Conservation (phyloP, 2,888 invertebrate genomes). For the Synergus itoensis region DNA sequence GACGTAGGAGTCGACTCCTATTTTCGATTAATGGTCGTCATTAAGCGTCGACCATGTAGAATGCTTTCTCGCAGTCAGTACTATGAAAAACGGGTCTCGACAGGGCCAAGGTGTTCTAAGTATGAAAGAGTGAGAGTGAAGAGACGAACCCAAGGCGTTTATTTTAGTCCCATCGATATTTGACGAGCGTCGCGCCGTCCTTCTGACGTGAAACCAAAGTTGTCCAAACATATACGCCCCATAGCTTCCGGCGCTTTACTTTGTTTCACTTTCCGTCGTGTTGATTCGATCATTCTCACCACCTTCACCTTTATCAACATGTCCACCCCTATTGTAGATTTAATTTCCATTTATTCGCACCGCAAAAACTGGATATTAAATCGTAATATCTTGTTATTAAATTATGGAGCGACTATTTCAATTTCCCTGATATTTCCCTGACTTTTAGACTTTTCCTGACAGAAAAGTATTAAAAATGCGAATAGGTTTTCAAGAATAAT, state of each 20-base stretch:
- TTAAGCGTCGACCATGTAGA: neutral
- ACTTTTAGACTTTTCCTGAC: no score
- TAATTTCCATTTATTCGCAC: neutral
- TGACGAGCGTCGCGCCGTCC: slow-evolving; percentile 51
- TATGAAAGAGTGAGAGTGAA: neutral
- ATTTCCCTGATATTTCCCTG: no score
- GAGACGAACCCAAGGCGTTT: slow-evolving; percentile 24
- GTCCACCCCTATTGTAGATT: neutral
- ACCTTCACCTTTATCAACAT: neutral
- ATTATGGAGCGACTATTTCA: neutral
- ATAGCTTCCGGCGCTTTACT: slow-evolving; percentile 36
- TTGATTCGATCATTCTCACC: neutral
- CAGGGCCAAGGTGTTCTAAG: slow-evolving; percentile 11
- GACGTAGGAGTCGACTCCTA: slow-evolving; percentile 27
- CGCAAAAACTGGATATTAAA: neutral
- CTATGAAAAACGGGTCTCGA: neutral
- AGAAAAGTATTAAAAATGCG: no score
- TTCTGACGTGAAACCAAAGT: neutral
- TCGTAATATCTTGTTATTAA: neutral
- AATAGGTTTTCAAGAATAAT: no score
- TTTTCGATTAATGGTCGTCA: slow-evolving; percentile 36
- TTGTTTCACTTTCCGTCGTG: neutral
- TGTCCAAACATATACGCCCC: slow-evolving; percentile 8
- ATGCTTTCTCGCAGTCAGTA: slow-evolving; percentile 12
- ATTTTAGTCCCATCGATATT: slow-evolving; percentile 59